phyloP scores from a whole-genome alignment of 2,113 vertebrate genomes.

The Nanorana parkeri region DNA sequence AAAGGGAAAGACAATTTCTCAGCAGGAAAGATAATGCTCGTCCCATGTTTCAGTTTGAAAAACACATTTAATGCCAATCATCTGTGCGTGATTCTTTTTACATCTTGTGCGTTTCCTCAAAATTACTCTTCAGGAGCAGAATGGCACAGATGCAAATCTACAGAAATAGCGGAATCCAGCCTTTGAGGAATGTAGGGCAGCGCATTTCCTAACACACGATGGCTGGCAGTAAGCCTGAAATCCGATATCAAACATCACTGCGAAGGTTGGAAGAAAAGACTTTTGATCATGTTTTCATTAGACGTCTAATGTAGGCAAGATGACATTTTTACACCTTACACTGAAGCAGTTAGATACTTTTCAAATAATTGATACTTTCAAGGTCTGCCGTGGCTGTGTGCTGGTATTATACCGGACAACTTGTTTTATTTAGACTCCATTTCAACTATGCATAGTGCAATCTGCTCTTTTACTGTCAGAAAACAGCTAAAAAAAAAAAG shows the following conservation, averaged over 20 bases:
- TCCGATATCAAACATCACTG: conserved; percentile 23
- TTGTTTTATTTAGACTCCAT: no score
- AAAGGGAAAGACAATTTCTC: conserved; percentile 26
- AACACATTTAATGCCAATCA: conserved; percentile 1
- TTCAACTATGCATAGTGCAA: no score
- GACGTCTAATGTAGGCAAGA: not conserved
- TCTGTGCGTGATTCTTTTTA: conserved; percentile 10
- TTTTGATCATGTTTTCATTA: conserved; percentile 33
- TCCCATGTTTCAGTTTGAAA: conserved; percentile 17
- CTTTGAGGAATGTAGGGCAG: conserved; percentile 39
- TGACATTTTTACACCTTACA: not conserved
- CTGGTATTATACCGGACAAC: no score
- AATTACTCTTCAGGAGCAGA: conserved; percentile 30
- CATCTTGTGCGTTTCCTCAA: conserved; percentile 2
- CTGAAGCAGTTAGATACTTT: not conserved
- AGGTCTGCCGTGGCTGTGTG: no score
- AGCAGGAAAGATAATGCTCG: not conserved
- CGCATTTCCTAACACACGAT: not conserved
- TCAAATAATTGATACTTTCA: no score
- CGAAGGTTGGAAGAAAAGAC: not conserved
- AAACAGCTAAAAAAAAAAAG: no score
- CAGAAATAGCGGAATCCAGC: not conserved
- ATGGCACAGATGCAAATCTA: conserved; percentile 31
- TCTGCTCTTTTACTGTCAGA: no score
- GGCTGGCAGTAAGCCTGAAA: not conserved